Conservation (phyloP, 2,888 invertebrate species). For the Nymphalis urticae region DNA sequence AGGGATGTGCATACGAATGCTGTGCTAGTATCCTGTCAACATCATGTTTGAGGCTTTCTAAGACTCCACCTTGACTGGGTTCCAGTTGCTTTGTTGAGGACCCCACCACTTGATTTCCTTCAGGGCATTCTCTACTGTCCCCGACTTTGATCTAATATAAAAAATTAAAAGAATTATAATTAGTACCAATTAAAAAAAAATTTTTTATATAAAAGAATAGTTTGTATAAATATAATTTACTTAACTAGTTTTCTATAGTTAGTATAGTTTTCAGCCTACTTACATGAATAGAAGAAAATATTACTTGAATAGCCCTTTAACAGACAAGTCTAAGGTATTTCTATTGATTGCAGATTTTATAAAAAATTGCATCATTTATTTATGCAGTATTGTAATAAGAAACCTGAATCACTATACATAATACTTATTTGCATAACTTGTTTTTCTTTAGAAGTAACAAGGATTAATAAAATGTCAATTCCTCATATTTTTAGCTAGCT, state of each 20-base stretch:
- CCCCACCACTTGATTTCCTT: conserved; percentile 92
- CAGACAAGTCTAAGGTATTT: no score
- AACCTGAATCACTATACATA: not conserved
- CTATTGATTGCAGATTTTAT: not conserved
- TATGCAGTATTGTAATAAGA: not conserved
- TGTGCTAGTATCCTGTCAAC: conserved; percentile 75
- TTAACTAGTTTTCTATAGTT: no score
- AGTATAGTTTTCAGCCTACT: no score
- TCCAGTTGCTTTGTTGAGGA: conserved; percentile 91
- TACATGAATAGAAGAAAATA: no score
- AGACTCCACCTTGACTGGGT: conserved; percentile 85
- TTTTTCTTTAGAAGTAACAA: not conserved
- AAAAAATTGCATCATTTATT: not conserved
- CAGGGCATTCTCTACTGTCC: conserved; percentile 65
- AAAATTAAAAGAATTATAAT: conserved; percentile 21
- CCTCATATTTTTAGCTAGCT: no score
- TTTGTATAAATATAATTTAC: no score
- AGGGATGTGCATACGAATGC: conserved; percentile 79
- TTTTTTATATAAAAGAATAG: no score
- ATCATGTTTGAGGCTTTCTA: conserved; percentile 67
- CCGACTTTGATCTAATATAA: conserved; percentile 63
- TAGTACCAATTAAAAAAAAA: not conserved
- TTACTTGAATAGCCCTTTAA: no score
- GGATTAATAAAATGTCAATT: not conserved
- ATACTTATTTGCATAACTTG: conserved; percentile 15